Conservation (phyloP, 2,113 vertebrate species). For the Erythrocebus patas region DNA sequence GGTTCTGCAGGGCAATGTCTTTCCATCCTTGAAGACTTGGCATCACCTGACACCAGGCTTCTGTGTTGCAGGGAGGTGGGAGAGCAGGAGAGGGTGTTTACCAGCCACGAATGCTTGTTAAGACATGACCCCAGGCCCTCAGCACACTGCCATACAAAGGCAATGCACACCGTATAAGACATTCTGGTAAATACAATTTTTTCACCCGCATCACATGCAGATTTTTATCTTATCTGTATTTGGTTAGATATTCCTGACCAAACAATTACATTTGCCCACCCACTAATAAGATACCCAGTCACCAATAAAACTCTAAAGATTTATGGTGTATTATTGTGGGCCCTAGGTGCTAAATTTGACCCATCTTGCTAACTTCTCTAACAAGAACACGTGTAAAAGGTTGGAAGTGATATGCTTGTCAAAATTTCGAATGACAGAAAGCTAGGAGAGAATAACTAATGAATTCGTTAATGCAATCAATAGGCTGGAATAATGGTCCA, state of each 20-base stretch:
- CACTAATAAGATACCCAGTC: no score
- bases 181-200: slow-evolving; percentile 11
- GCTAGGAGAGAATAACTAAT: background rate
- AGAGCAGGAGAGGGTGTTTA: background rate
- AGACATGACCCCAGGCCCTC: background rate
- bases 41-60: background rate
- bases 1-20: background rate
- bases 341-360: background rate
- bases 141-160: background rate
- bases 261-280: no score
- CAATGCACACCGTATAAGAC: background rate
- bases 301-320: background rate
- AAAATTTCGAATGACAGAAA: slow-evolving; percentile 9
- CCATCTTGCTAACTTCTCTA: background rate
- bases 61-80: background rate
- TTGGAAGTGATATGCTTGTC: background rate
- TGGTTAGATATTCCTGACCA: no score
- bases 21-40: background rate
- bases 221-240: background rate
- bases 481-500: background rate
- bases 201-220: background rate
- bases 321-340: background rate
- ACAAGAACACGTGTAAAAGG: slow-evolving; percentile 4
- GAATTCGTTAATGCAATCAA: background rate
- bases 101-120: background rate